A percentile compares a stretch with the other conserved stretches of the same genome.
Evolutionary conservation across 53 echinoderm and acorn worm genomes (phyloP).

Genomic region (Apostichopus leukothele): DNA sequence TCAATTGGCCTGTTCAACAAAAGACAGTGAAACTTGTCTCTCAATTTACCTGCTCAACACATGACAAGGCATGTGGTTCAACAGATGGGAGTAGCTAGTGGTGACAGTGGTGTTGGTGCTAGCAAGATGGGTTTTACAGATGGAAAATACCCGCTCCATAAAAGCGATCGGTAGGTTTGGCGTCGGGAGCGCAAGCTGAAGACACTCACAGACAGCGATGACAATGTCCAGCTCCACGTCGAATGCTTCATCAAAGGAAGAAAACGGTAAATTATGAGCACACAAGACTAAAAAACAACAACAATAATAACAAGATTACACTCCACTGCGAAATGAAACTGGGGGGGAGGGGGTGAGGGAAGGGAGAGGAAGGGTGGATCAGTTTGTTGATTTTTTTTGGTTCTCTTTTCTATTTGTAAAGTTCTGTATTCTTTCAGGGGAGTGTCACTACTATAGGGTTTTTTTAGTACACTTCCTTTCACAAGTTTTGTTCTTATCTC

Average conservation of each 20-base stretch:
- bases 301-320: no score
- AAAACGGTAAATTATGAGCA: not conserved
- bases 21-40: not conserved
- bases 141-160: conserved; percentile 65
- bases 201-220: conserved; percentile 63
- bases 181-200: conserved; percentile 61
- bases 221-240: conserved; percentile 65
- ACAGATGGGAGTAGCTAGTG: conserved; percentile 67
- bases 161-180: conserved; percentile 9
- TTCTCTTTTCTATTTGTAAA: no score
- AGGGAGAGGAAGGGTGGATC: no score
- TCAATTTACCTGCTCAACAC: conserved; percentile 74
- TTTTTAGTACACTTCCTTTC: no score
- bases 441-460: no score
- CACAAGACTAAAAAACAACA: not conserved
- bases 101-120: conserved; percentile 57
- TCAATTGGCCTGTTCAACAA: no score
- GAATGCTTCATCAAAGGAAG: conserved; percentile 46
- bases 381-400: no score
- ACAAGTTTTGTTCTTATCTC: no score
- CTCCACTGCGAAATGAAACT: no score
- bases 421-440: no score
- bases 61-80: conserved; percentile 76
- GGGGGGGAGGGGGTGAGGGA: no score
- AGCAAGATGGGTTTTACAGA: conserved; percentile 69